Evolutionary conservation across 2,888 invertebrate genomes (phyloP).

Genomic region (Andrena hattorfiana): DNA sequence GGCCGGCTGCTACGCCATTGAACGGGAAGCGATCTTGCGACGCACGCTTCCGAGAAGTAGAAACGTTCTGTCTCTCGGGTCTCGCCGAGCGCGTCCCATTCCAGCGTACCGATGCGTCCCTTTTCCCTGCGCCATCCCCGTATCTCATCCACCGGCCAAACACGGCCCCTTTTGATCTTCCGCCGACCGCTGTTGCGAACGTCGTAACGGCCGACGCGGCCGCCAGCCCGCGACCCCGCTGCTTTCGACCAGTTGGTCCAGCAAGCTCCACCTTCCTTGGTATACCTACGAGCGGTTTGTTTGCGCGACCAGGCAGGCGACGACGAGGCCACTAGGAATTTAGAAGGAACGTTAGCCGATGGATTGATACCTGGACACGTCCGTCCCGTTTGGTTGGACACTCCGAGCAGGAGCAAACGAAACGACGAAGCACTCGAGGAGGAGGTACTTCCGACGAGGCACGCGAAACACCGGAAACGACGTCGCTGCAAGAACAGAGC

Average conservation of each 20-base stretch:
- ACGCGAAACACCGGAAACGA: conserved; percentile 66
- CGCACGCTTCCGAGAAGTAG: conserved; percentile 75
- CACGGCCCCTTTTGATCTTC: conserved; percentile 64
- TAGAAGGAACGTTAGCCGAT: neutral
- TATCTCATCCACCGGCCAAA: conserved; percentile 61
- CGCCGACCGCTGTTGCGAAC: conserved; percentile 39
- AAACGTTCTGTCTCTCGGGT: conserved; percentile 70
- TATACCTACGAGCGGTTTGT: neutral
- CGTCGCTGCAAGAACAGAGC: conserved; percentile 64
- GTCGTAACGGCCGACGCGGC: too few species aligned
- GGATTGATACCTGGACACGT: neutral
- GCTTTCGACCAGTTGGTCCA: neutral
- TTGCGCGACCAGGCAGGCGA: neutral
- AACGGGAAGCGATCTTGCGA: conserved; percentile 70
- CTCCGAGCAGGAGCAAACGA: conserved; percentile 29
- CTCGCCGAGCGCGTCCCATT: conserved; percentile 60
- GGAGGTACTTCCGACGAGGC: conserved; percentile 48
- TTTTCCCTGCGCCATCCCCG: conserved; percentile 50
- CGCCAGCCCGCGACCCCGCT: neutral
- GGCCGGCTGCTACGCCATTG: conserved; percentile 70
- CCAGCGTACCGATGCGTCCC: conserved; percentile 50
- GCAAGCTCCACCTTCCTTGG: neutral
- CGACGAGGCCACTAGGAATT: neutral
- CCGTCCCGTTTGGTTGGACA: conserved; percentile 1
- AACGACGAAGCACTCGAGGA: conserved; percentile 28